Percentiles rank a stretch among this genome's conserved stretches.
phyloP scores from a whole-genome alignment of 37 sponge, comb jelly and placozoan species.

The Agelas oroides region DNA sequence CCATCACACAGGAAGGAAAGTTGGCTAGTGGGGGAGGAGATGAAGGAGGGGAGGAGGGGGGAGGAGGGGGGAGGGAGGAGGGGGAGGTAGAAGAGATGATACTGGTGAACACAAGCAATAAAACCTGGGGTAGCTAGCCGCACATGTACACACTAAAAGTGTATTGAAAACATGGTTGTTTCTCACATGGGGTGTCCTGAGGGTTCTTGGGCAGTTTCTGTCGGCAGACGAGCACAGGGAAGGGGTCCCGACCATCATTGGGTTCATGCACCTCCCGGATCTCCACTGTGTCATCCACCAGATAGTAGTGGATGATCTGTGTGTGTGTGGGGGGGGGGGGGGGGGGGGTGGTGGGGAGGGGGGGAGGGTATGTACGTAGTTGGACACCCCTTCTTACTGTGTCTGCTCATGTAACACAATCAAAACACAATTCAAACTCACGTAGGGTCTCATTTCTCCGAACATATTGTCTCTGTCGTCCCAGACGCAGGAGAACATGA shows the following conservation, averaged over 20 bases:
- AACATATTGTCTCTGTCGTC: conserved; percentile 98
- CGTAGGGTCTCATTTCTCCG: conserved; percentile 94
- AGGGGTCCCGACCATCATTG: conserved; percentile 97
- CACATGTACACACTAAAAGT: not conserved
- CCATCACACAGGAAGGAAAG: conserved; percentile 89
- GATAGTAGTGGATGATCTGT: conserved; percentile 90
- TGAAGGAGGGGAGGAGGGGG: not conserved
- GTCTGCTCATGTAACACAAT: not conserved
- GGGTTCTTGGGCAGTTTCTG: conserved; percentile 90
- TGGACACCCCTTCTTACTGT: no score
- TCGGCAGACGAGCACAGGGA: conserved; percentile 91
- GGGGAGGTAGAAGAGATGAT: not conserved
- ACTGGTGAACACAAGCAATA: not conserved
- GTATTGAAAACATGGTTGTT: not conserved
- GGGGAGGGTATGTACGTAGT: not conserved
- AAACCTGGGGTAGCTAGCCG: no score
- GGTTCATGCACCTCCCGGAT: conserved; percentile 92
- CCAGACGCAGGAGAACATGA: conserved; percentile 96
- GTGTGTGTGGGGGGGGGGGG: not conserved
- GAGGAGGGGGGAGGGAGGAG: not conserved
- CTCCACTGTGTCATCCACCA: conserved; percentile 96
- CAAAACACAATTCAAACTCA: conserved; percentile 53
- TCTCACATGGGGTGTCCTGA: conserved; percentile 66
- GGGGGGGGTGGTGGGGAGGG: conserved; percentile 5
- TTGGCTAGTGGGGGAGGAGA: conserved; percentile 45